Conservation (phyloP, 2,888 invertebrate species). For the Gnatocerus cornutus region DNA sequence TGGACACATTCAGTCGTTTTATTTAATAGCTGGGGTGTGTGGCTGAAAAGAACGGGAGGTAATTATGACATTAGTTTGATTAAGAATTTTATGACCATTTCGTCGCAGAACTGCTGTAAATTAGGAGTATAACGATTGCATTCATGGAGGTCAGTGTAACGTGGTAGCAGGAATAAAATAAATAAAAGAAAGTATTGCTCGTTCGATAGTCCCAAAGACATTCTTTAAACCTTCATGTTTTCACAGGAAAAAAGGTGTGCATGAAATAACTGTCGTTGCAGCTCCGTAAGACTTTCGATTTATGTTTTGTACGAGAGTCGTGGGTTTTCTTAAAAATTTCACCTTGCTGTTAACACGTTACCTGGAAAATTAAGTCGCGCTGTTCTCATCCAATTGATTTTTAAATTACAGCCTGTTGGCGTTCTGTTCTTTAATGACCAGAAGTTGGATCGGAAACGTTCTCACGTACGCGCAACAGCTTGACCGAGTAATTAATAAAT, state of each 20-base stretch:
- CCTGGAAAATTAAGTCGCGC: neutral
- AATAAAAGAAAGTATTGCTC: too few species aligned
- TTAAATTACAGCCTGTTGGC: constrained; percentile 28
- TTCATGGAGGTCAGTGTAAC: neutral
- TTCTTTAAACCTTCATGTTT: constrained; percentile 11
- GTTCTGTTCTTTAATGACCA: constrained; percentile 32
- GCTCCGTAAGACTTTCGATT: constrained; percentile 13
- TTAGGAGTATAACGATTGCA: constrained; percentile 22
- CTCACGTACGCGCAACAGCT: constrained; percentile 47
- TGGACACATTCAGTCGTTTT: constrained; percentile 35
- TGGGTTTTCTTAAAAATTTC: constrained; percentile 18
- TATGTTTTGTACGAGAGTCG: constrained; percentile 15
- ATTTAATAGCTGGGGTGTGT: constrained; percentile 27
- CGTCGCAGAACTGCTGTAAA: constrained; percentile 20
- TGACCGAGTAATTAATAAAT: constrained; percentile 46
- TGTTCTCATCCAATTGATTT: constrained; percentile 21
- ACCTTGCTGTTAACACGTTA: neutral
- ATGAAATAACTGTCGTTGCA: constrained; percentile 19
- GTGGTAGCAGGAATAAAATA: neutral
- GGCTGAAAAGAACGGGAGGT: constrained; percentile 7
- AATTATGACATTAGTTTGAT: constrained; percentile 42
- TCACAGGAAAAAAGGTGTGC: constrained; percentile 19
- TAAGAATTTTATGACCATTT: constrained; percentile 33
- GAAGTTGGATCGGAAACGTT: constrained; percentile 34
- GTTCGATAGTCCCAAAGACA: neutral